phyloP scores from a whole-genome alignment of 2,888 invertebrate genomes.

The Deilephila elpenor region DNA sequence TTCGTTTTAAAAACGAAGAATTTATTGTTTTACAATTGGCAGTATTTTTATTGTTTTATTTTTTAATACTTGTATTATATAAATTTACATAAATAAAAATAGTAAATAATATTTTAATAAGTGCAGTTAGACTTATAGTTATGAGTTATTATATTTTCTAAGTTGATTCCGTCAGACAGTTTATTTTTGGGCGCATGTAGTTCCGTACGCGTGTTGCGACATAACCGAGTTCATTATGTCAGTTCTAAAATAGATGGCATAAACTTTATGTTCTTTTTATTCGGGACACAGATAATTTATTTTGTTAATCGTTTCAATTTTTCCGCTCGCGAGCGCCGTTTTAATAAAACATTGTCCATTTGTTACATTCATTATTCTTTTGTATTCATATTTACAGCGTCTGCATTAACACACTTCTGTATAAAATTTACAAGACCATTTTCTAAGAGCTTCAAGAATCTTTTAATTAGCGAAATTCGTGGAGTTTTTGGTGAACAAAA shows the following conservation, averaged over 20 bases:
- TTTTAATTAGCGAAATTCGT: slow-evolving; percentile 7
- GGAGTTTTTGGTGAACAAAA: neutral
- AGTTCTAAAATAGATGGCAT: slow-evolving; percentile 34
- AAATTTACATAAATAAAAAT: too few species aligned
- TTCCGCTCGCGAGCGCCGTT: slow-evolving; percentile 16
- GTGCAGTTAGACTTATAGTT: neutral
- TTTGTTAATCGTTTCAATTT: slow-evolving; percentile 26
- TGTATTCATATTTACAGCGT: neutral
- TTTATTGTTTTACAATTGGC: too few species aligned
- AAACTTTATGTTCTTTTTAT: slow-evolving; percentile 27
- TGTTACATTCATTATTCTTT: slow-evolving; percentile 30
- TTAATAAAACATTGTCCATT: slow-evolving; percentile 23
- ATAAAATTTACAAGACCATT: neutral
- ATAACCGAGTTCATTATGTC: slow-evolving; percentile 52
- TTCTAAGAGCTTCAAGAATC: neutral
- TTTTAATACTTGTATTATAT: too few species aligned
- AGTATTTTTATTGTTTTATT: too few species aligned
- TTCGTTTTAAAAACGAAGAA: neutral
- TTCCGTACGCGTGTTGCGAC: slow-evolving; percentile 47
- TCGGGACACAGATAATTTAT: slow-evolving; percentile 25
- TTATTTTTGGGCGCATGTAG: slow-evolving; percentile 51
- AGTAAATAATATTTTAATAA: too few species aligned
- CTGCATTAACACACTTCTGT: neutral
- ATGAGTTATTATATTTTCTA: slow-evolving; percentile 46
- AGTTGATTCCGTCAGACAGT: slow-evolving; percentile 44